Percentiles rank a stretch among this genome's conserved stretches.
Evolutionary conservation across 1,140 invertebrate species (phyloP).

Genomic region (Pentalonia nigronervosa): DNA sequence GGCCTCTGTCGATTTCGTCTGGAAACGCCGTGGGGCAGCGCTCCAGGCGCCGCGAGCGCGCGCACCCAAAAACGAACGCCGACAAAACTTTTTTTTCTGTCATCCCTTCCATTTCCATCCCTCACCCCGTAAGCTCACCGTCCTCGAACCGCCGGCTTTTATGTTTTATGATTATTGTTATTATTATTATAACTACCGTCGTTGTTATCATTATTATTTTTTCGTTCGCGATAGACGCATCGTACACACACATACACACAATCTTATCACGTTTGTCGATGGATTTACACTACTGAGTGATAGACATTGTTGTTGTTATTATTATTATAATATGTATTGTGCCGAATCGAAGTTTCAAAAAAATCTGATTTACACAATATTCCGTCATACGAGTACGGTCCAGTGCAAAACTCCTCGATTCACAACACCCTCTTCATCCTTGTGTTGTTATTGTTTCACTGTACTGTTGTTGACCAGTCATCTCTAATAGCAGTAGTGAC

Average conservation of each 20-base stretch:
- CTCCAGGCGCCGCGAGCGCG: background rate
- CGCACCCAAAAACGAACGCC: background rate
- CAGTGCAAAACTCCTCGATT: no score
- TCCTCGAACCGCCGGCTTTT: background rate
- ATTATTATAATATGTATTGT: background rate
- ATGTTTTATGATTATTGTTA: background rate
- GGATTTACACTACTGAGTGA: background rate
- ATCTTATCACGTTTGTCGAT: background rate
- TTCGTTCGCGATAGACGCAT: background rate
- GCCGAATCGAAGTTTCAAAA: background rate
- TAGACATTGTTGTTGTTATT: no score
- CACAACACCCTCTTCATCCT: no score
- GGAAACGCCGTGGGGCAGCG: slow-evolving; percentile 11
- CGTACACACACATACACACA: background rate
- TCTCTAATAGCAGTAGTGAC: no score
- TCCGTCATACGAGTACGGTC: no score
- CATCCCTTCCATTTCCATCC: background rate
- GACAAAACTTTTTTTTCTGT: background rate
- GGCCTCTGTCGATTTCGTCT: background rate
- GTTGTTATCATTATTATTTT: background rate
- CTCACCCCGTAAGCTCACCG: background rate
- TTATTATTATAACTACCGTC: background rate
- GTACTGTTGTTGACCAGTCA: no score
- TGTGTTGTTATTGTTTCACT: no score
- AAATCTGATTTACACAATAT: no score